Base-by-base conservation (phyloP, 2,113 vertebrate genomes). In the Pachyramphus minor region DNA sequence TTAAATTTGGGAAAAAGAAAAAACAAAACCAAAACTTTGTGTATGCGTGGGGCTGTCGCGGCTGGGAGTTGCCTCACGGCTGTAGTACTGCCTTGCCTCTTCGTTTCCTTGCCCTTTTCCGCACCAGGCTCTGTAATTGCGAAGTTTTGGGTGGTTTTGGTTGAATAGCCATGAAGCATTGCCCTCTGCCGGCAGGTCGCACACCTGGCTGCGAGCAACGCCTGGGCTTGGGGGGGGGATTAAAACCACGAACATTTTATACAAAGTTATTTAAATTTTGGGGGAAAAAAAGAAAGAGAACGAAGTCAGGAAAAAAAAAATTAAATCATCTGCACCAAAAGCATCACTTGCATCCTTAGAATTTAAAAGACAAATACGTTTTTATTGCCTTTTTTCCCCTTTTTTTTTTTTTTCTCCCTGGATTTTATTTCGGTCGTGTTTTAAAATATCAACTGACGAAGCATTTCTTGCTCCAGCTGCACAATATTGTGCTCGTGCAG, bases 171-270 rank as follows among this genome's bases (percentile, higher is more conserved):
- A 94, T 93, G 91, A 91, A 84, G 91, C 91, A 91, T 67, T 89
- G 96, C 91, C 96, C 93, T 55, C 96, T 96, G 81, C 94, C 89
- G 94, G 95, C 73, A 77, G 77, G 55, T 67, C 23, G 8, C 45
- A 37, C 67, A 44, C 90, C 92, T 74, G 64, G 45, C 67, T 64
- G 60, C 24, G 3, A 47, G 73, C 52, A 12, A 41, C 8, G 1
- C 24, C 45, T 1, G 2, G 6, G 13, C 4, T 31, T 12, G 22
- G 27, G 7, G 39, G 39, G 6, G 33, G n/a, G n/a, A 12, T 14
- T 15, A 15, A 41, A 47, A 50, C 14, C 8, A 25, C 78, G 14
- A 35, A 7, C 21, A 22, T 21, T 53, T 53, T 7, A 14, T 12
- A 5, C 2, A 10, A 47, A 11, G 3, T 21, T 25, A 52, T 45